phyloP scores from a whole-genome alignment of 35 echinoderm and acorn worm species.

The Apostichopus californicus region DNA sequence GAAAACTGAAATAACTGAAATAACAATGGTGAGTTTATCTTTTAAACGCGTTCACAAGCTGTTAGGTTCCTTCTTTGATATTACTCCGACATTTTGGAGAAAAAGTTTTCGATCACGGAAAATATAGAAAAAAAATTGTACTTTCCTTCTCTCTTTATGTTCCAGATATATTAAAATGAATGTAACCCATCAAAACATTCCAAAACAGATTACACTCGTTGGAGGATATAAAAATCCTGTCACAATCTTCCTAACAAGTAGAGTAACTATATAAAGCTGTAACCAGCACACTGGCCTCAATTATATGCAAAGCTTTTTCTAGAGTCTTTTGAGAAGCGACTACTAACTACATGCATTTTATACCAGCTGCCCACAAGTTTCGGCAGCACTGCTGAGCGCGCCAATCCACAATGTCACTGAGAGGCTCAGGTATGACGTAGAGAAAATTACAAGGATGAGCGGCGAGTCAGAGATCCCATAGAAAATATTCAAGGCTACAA shows the following conservation, averaged over 20 bases:
- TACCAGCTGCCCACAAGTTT: constrained; percentile 24
- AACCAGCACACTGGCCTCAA: constrained; percentile 1
- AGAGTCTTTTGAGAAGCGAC: constrained; percentile 10
- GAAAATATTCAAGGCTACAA: constrained; percentile 5
- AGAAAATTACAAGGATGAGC: background rate
- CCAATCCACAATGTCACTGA: constrained; percentile 14
- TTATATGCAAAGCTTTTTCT: constrained; percentile 13
- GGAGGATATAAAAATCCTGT: background rate
- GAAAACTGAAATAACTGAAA: background rate
- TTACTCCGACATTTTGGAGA: background rate
- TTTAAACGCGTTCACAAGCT: background rate
- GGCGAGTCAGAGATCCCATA: background rate
- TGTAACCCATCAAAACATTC: background rate
- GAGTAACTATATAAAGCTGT: background rate
- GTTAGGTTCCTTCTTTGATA: background rate
- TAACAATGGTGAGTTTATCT: background rate
- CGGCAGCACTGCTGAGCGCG: background rate
- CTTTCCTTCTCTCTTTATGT: background rate
- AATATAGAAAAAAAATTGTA: background rate
- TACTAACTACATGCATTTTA: constrained; percentile 4
- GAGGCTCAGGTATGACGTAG: constrained; percentile 4
- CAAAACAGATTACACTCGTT: background rate
- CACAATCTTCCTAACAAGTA: background rate
- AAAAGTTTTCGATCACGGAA: background rate
- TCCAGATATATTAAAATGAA: background rate